Evolutionary conservation across 2,888 invertebrate genomes (phyloP).

Genomic region (Drosophila anomelani): DNA sequence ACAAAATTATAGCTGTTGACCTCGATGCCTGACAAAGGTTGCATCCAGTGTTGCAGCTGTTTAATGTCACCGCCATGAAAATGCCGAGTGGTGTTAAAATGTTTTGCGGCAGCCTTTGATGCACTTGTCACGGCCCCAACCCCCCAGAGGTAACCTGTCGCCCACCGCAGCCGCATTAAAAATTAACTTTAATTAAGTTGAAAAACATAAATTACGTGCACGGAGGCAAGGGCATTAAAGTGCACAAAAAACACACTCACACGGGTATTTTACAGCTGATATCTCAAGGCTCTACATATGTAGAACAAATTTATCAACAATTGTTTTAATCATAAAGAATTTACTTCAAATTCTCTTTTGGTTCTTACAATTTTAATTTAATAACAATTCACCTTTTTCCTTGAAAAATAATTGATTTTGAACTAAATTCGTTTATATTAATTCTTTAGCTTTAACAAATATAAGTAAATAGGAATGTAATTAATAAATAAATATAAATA

Average conservation of each 20-base stretch:
- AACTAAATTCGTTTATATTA: too few species aligned
- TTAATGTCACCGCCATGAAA: constrained; percentile 78
- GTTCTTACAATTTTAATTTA: too few species aligned
- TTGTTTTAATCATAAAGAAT: not conserved
- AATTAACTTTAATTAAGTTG: constrained; percentile 82
- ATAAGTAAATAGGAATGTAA: not conserved
- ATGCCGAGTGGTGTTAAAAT: constrained; percentile 79
- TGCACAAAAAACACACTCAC: constrained; percentile 34
- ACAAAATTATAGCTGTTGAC: constrained; percentile 65
- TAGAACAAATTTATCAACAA: not conserved
- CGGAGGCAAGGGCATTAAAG: constrained; percentile 62
- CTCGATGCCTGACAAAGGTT: constrained; percentile 77
- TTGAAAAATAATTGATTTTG: too few species aligned
- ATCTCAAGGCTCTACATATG: constrained; percentile 48
- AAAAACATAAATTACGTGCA: constrained; percentile 78
- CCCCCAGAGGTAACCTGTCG: constrained; percentile 56
- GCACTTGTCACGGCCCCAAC: constrained; percentile 63
- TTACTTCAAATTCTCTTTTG: not conserved
- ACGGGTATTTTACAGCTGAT: constrained; percentile 17
- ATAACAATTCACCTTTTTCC: too few species aligned
- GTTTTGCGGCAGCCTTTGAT: constrained; percentile 75
- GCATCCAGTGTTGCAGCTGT: constrained; percentile 56
- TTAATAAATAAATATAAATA: not conserved
- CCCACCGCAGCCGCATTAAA: constrained; percentile 64
- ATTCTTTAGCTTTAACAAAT: too few species aligned